These are phyloP conservation scores for Cromileptes altivelis DNA, from an alignment of 2,113 vertebrate genomes.

Conservation along the genomic window DNA sequence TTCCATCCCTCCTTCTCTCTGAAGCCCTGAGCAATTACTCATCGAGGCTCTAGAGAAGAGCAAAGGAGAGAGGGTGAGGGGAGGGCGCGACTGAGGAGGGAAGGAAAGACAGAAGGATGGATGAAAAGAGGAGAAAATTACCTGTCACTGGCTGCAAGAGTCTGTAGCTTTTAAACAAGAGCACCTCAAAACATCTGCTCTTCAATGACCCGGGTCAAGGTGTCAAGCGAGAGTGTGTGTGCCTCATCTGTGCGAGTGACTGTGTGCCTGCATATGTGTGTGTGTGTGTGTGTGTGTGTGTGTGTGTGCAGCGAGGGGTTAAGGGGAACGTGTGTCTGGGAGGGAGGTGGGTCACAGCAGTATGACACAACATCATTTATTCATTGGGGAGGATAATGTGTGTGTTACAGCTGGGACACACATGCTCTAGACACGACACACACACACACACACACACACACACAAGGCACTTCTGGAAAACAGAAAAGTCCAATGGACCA, in stretches of 20 bases:
- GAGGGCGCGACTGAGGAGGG: not conserved
- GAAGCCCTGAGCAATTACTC: conserved; percentile 83
- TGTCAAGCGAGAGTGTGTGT: conserved; percentile 34
- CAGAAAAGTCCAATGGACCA: conserved; percentile 47
- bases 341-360: conserved; percentile 54
- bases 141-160: conserved; percentile 16
- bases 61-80: conserved; percentile 35
- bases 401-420: conserved; percentile 69
- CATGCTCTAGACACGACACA: conserved; percentile 42
- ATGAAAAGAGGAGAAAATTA: conserved; percentile 56
- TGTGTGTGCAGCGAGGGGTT: conserved; percentile 11
- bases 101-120: conserved; percentile 41
- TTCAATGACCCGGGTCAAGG: conserved; percentile 51
- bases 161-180: conserved; percentile 21
- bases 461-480: conserved; percentile 49
- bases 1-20: conserved; percentile 70
- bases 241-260: conserved; percentile 25
- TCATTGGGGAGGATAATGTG: conserved; percentile 62
- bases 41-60: conserved; percentile 73
- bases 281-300: not conserved
- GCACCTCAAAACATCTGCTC: conserved; percentile 68
- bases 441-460: conserved; percentile 7
- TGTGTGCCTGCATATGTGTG: not conserved
- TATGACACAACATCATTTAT: conserved; percentile 72
- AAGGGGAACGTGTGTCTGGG: conserved; percentile 29